Conservation (phyloP, 2,113 vertebrate species). For the Uropsilus gracilis region DNA sequence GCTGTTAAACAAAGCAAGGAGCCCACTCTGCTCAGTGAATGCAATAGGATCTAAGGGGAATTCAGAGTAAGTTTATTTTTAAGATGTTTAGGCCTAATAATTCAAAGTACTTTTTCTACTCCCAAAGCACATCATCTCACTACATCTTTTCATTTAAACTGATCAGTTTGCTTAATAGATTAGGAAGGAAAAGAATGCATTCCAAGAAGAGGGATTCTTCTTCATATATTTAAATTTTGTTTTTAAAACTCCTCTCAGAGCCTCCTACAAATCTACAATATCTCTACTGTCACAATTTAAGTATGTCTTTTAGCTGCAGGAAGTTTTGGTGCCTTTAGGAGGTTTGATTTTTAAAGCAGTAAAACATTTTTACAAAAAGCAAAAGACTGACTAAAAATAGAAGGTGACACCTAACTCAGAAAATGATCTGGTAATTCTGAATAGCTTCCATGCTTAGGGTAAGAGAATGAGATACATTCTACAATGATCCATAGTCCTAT, state of each 20-base stretch:
- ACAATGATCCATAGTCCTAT: background rate
- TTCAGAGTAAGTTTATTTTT: slow-evolving; percentile 60
- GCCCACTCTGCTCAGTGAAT: slow-evolving; percentile 18
- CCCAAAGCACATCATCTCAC: background rate
- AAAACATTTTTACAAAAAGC: background rate
- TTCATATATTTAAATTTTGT: slow-evolving; percentile 8
- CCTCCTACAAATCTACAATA: background rate
- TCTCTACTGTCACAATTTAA: background rate
- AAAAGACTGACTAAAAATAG: background rate
- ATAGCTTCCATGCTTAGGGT: background rate
- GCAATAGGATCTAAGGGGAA: background rate
- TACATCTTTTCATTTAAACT: slow-evolving; percentile 48
- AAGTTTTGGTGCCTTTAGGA: background rate
- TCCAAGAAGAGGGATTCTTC: background rate
- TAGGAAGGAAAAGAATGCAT: slow-evolving; percentile 4
- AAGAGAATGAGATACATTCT: background rate
- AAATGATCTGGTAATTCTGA: background rate
- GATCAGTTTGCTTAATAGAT: slow-evolving; percentile 54
- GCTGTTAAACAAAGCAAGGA: slow-evolving; percentile 39
- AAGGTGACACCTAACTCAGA: background rate
- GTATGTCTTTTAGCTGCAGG: background rate
- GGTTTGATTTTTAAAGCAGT: background rate
- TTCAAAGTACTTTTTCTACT: slow-evolving; percentile 49
- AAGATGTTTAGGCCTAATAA: slow-evolving; percentile 36
- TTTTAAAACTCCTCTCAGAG: background rate